A percentile compares a stretch with the other conserved stretches of the same genome.
These are phyloP conservation scores for Syngnathus acus DNA, from an alignment of 2,797 vertebrate genomes.

Conservation along the genomic window DNA sequence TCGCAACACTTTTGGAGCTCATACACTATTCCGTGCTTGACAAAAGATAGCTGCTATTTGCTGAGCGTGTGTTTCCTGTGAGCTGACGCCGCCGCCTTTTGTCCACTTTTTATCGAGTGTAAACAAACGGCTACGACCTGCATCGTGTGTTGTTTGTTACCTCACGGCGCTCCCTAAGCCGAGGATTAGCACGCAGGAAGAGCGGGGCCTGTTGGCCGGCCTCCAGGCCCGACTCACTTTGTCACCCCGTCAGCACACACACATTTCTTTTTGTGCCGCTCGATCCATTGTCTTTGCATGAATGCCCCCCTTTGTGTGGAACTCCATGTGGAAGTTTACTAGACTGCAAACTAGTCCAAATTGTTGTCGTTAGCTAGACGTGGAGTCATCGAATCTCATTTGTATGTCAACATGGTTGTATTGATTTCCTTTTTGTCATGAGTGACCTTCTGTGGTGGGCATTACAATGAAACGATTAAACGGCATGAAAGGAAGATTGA, in stretches of 20 bases:
- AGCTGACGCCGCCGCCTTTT: conserved; percentile 5
- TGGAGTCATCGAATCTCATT: too few relatives aligned
- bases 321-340: background rate
- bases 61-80: conserved; percentile 34
- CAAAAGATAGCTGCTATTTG: conserved; percentile 46
- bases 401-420: too few relatives aligned
- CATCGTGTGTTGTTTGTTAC: conserved; percentile 29
- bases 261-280: background rate
- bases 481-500: background rate
- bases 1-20: conserved; percentile 15
- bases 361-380: background rate
- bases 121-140: conserved; percentile 3
- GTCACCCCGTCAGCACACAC: background rate
- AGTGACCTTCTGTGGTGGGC: background rate
- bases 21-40: conserved; percentile 5
- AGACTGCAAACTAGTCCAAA: background rate
- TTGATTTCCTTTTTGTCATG: background rate
- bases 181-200: conserved; percentile 49
- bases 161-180: conserved; percentile 42
- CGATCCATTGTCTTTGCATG: background rate
- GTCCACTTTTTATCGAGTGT: conserved; percentile 1
- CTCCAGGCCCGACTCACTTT: conserved; percentile 8
- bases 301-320: background rate
- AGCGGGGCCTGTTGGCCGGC: conserved; percentile 12
- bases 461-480: background rate